Evolutionary conservation across 2,797 vertebrate genomes (phyloP).

Genomic region (Rhinichthys osculus): DNA sequence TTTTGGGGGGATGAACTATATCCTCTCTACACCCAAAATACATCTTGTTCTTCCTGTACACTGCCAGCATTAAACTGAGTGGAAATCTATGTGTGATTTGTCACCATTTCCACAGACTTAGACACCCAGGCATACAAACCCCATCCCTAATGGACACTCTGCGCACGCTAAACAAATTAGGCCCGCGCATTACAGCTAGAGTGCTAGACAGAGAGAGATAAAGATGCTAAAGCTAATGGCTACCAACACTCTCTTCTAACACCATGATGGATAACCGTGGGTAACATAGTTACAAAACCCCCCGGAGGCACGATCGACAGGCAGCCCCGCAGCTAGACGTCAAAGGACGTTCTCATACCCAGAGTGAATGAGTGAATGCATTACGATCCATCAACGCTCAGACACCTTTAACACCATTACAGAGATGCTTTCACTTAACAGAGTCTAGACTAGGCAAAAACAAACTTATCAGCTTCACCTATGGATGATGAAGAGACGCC

Average conservation of each 20-base stretch:
- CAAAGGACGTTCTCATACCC: constrained; percentile 43
- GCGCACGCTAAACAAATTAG: constrained; percentile 84
- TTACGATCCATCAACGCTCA: constrained; percentile 55
- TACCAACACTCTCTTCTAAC: constrained; percentile 60
- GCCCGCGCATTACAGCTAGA: constrained; percentile 76
- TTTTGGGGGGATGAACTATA: background rate
- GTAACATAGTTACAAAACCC: constrained; percentile 57
- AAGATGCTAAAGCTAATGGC: constrained; percentile 63
- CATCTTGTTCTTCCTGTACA: constrained; percentile 39
- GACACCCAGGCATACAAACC: constrained; percentile 62
- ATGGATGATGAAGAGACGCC: constrained; percentile 15
- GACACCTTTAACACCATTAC: constrained; percentile 56
- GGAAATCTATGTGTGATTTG: constrained; percentile 72
- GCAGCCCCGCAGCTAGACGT: constrained; percentile 41
- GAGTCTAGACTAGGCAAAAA: constrained; percentile 46
- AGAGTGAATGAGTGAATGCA: constrained; percentile 40
- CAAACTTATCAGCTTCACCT: constrained; percentile 49
- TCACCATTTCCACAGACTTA: constrained; percentile 75
- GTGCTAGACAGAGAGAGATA: constrained; percentile 70
- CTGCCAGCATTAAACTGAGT: constrained; percentile 45
- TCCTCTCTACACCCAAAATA: background rate
- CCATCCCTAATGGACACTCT: constrained; percentile 80
- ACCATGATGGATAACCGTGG: constrained; percentile 55
- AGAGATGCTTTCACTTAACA: constrained; percentile 59
- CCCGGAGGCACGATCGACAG: constrained; percentile 47